These are phyloP conservation scores for Megathymus violae DNA, from an alignment of 1,140 invertebrate species.

Conservation along the genomic window DNA sequence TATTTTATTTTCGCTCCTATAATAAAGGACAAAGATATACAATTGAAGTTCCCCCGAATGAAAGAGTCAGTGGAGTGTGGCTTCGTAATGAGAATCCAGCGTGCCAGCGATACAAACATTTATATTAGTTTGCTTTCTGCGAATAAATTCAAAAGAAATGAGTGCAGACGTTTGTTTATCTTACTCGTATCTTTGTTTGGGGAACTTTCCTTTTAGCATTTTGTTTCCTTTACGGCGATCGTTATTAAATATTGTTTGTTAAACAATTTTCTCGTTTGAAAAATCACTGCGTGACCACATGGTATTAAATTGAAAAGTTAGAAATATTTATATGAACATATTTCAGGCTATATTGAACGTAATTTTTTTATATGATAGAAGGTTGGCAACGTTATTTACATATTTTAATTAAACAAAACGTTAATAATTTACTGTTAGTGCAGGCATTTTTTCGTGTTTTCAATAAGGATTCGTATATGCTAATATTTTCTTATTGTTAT, in stretches of 20 bases:
- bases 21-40: not conserved
- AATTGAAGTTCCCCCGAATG: not conserved
- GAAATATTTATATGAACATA: no score
- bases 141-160: not conserved
- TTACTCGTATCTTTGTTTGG: not conserved
- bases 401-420: no score
- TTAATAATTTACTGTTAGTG: no score
- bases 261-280: no score
- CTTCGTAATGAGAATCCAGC: conserved; percentile 7
- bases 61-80: conserved; percentile 1
- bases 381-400: no score
- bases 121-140: not conserved
- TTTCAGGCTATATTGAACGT: no score
- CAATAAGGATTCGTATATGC: no score
- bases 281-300: no score
- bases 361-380: no score
- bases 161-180: not conserved
- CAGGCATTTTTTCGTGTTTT: no score
- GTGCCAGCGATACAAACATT: not conserved
- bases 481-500: no score
- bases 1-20: not conserved
- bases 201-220: not conserved
- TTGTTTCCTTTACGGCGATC: not conserved
- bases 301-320: no score
- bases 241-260: not conserved